Conservation (phyloP, 2,888 invertebrate species). For the Nomada flava region DNA sequence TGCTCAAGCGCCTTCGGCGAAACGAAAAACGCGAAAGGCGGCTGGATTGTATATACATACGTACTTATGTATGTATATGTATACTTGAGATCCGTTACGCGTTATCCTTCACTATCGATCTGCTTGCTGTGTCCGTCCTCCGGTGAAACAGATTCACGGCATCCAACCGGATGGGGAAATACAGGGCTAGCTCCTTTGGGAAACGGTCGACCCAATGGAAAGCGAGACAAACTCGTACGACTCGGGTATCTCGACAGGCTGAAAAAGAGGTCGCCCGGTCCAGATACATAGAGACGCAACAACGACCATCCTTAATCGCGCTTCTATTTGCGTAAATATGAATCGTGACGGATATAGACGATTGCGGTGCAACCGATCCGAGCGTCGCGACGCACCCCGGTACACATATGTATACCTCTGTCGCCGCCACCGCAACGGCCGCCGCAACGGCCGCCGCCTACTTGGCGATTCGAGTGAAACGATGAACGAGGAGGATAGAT, state of each 20-base stretch:
- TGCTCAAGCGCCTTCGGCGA: too few relatives aligned
- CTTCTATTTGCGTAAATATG: constrained; percentile 24
- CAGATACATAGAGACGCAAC: not conserved
- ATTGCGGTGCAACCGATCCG: constrained; percentile 11
- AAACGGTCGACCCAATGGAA: not conserved
- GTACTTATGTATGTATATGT: too few relatives aligned
- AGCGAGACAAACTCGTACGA: not conserved
- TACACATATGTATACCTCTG: too few relatives aligned
- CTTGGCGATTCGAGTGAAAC: constrained; percentile 22
- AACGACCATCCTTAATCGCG: constrained; percentile 34
- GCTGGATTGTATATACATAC: not conserved
- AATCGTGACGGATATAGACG: constrained; percentile 28
- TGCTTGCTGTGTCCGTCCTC: too few relatives aligned
- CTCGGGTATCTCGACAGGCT: not conserved
- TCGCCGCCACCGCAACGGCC: too few relatives aligned
- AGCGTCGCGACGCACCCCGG: constrained; percentile 17
- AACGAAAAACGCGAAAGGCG: not conserved
- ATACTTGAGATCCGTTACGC: not conserved
- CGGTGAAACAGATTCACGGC: not conserved
- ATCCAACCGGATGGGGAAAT: not conserved
- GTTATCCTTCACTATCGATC: constrained; percentile 16
- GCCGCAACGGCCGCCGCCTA: not conserved
- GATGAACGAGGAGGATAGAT: constrained; percentile 40
- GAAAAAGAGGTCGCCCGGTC: constrained; percentile 19
- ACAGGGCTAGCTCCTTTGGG: not conserved